These are phyloP conservation scores for Neolamprologus falcicula DNA, from an alignment of 2,113 vertebrate genomes.

Conservation along the genomic window DNA sequence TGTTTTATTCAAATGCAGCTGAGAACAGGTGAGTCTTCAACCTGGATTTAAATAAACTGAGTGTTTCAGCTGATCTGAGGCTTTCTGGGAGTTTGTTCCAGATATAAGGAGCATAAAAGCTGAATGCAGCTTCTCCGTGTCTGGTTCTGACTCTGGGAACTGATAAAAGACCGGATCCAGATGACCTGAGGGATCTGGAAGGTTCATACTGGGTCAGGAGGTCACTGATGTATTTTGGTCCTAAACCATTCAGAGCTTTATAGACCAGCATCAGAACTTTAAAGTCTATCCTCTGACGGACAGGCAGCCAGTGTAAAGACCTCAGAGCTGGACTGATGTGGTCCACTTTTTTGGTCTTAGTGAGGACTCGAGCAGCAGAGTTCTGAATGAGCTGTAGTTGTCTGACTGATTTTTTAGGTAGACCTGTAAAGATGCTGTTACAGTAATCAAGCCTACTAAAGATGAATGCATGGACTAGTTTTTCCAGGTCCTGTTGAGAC, in stretches of 20 bases:
- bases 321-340: too few relatives aligned
- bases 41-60: not conserved
- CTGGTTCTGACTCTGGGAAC: not conserved
- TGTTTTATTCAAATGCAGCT: not conserved
- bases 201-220: not conserved
- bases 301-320: too few relatives aligned
- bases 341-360: too few relatives aligned
- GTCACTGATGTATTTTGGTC: not conserved
- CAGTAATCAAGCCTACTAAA: too few relatives aligned
- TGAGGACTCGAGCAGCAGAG: too few relatives aligned
- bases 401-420: too few relatives aligned
- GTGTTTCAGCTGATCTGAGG: not conserved
- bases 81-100: not conserved
- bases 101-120: rapidly evolving
- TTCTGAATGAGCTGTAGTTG: rapidly evolving
- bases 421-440: too few relatives aligned
- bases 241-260: not conserved
- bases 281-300: too few relatives aligned
- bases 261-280: not conserved
- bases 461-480: too few relatives aligned
- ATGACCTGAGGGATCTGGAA: not conserved
- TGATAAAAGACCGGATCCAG: rapidly evolving
- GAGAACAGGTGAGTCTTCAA: not conserved
- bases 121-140: not conserved
- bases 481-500: too few relatives aligned